These are phyloP conservation scores for Ifrita kowaldi DNA, from an alignment of 2,113 vertebrate genomes.

Conservation along the genomic window DNA sequence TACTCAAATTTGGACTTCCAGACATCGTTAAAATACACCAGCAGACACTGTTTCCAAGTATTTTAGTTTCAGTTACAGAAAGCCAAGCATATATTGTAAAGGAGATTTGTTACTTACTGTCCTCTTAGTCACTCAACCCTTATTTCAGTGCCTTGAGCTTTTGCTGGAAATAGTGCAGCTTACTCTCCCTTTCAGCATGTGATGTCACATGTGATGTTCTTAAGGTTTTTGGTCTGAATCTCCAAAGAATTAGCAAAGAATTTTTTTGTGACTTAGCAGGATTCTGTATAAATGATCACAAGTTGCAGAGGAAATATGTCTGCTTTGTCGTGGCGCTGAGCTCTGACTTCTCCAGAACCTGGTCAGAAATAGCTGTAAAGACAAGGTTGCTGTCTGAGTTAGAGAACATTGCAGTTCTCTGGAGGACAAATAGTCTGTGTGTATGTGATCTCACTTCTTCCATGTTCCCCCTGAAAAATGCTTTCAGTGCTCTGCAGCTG, in stretches of 20 bases:
- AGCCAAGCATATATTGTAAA: not conserved
- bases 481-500: not conserved
- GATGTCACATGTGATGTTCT: not conserved
- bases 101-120: not conserved
- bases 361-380: not conserved
- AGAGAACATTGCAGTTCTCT: not conserved
- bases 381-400: not conserved
- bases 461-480: not conserved
- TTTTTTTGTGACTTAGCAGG: not conserved
- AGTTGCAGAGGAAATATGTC: not conserved
- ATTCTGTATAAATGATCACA: accelerated
- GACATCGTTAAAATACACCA: not conserved
- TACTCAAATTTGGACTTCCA: not conserved
- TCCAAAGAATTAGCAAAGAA: not conserved
- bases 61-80: not conserved
- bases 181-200: not conserved
- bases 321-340: not conserved
- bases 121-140: not conserved
- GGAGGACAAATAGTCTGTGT: not conserved
- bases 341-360: not conserved
- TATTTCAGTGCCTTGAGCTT: not conserved
- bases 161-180: not conserved
- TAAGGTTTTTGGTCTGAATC: not conserved
- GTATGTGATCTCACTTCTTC: not conserved
- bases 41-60: not conserved